phyloP scores from a whole-genome alignment of 1,140 invertebrate genomes.

The Macrotrachela quadricornifera region DNA sequence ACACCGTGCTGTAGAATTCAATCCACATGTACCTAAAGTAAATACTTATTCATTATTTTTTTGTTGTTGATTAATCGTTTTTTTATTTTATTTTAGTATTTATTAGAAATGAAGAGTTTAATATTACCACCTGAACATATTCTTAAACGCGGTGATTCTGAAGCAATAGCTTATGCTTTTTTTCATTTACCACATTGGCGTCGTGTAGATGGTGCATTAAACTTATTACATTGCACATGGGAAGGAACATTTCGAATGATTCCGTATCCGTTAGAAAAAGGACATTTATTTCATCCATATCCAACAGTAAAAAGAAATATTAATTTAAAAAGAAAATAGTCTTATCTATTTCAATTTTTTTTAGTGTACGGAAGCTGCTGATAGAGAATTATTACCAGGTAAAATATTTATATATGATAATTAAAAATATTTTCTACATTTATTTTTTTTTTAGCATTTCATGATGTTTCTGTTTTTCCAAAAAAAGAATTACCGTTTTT shows the following conservation, averaged over 20 bases:
- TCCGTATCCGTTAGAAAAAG: conserved; percentile 72
- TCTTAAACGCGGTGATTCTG: conserved; percentile 84
- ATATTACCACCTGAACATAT: conserved; percentile 91
- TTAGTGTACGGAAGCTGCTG: conserved; percentile 75
- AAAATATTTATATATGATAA: conserved; percentile 8
- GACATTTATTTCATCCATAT: conserved; percentile 34
- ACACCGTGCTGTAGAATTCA: conserved; percentile 88
- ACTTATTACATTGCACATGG: conserved; percentile 80
- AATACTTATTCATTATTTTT: too few species aligned
- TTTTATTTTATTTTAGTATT: conserved; percentile 39
- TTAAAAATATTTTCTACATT: conserved; percentile 2
- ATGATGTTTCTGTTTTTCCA: conserved; percentile 82
- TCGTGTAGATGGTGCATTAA: conserved; percentile 75
- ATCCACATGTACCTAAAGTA: conserved; percentile 66
- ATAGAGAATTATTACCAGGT: conserved; percentile 71
- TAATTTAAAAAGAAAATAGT: too few species aligned
- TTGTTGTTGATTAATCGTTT: too few species aligned
- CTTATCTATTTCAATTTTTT: conserved; percentile 67
- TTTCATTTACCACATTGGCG: conserved; percentile 92
- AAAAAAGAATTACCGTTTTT: conserved; percentile 87
- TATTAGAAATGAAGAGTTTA: conserved; percentile 81
- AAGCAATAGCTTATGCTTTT: conserved; percentile 87
- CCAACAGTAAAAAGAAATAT: too few species aligned
- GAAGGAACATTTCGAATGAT: conserved; percentile 61
- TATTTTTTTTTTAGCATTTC: conserved; percentile 46